phyloP scores from a whole-genome alignment of 35 echinoderm and acorn worm genomes.

The Patiria miniata region DNA sequence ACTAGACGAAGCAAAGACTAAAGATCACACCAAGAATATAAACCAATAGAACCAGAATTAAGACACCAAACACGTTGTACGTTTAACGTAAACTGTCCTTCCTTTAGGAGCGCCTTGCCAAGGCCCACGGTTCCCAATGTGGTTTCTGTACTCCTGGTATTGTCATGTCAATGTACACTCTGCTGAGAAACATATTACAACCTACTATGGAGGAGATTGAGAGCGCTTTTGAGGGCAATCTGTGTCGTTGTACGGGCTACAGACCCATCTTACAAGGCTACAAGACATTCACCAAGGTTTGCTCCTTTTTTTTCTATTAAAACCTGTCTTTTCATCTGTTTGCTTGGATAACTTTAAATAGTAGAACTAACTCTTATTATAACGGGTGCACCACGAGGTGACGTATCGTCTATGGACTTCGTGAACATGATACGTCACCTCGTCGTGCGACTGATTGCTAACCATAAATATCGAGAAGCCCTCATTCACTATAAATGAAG shows the following conservation, averaged over 20 bases:
- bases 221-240: constrained; percentile 69
- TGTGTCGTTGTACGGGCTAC: constrained; percentile 91
- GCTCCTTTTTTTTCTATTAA: too few relatives aligned
- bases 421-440: too few relatives aligned
- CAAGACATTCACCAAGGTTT: constrained; percentile 80
- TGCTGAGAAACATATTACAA: constrained; percentile 62
- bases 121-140: constrained; percentile 92
- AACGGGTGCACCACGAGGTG: too few relatives aligned
- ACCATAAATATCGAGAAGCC: too few relatives aligned
- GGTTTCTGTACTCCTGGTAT: constrained; percentile 92
- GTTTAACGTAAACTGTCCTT: not conserved
- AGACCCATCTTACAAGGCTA: constrained; percentile 87
- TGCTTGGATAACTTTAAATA: too few relatives aligned
- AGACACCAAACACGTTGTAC: constrained; percentile 10
- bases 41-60: not conserved
- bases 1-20: not conserved
- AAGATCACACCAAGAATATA: not conserved
- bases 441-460: too few relatives aligned
- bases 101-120: constrained; percentile 73
- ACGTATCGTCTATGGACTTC: too few relatives aligned
- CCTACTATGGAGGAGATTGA: constrained; percentile 67
- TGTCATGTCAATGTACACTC: constrained; percentile 95
- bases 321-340: too few relatives aligned
- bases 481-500: too few relatives aligned
- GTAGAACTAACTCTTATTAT: too few relatives aligned